phyloP scores from a whole-genome alignment of 1,140 invertebrate species.

The Aphelenchoides besseyi region DNA sequence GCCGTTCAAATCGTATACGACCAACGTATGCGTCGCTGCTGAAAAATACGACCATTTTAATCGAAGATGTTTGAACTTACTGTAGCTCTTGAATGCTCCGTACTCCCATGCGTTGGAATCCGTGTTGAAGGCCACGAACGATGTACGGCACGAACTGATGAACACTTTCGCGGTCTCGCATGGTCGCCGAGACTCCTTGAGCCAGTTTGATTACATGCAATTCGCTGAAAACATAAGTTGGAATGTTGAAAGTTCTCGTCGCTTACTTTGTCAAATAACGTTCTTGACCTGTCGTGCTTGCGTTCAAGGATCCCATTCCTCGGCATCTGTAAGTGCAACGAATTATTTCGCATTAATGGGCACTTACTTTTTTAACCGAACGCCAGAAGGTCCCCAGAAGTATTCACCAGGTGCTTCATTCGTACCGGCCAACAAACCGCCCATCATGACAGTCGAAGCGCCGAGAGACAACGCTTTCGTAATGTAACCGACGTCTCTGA shows the following conservation, averaged over 20 bases:
- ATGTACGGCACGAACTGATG: conserved; percentile 91
- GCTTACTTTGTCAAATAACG: conserved; percentile 66
- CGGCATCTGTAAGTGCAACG: conserved; percentile 89
- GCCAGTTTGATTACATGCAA: conserved; percentile 92
- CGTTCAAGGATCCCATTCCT: conserved; percentile 97
- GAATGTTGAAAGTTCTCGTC: conserved; percentile 23
- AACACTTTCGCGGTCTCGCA: conserved; percentile 94
- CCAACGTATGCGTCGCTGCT: conserved; percentile 82
- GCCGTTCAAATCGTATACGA: conserved; percentile 85
- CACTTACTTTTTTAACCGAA: conserved; percentile 92
- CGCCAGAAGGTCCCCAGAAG: conserved; percentile 89
- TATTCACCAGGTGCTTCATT: conserved; percentile 97
- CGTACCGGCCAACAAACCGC: conserved; percentile 89
- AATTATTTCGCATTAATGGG: conserved; percentile 77
- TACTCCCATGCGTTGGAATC: conserved; percentile 94
- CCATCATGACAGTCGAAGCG: conserved; percentile 85
- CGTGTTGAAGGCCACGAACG: conserved; percentile 88
- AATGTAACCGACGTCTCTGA: conserved; percentile 44
- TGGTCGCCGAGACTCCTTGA: conserved; percentile 94
- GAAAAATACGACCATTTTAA: conserved; percentile 44
- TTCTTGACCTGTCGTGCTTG: conserved; percentile 67
- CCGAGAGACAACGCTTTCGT: conserved; percentile 46
- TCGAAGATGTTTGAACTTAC: conserved; percentile 50
- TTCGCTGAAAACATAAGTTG: conserved; percentile 69
- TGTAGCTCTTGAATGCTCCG: conserved; percentile 65